These are phyloP conservation scores for Neocloeon triangulifer DNA, from an alignment of 1,140 invertebrate genomes.

Conservation along the genomic window DNA sequence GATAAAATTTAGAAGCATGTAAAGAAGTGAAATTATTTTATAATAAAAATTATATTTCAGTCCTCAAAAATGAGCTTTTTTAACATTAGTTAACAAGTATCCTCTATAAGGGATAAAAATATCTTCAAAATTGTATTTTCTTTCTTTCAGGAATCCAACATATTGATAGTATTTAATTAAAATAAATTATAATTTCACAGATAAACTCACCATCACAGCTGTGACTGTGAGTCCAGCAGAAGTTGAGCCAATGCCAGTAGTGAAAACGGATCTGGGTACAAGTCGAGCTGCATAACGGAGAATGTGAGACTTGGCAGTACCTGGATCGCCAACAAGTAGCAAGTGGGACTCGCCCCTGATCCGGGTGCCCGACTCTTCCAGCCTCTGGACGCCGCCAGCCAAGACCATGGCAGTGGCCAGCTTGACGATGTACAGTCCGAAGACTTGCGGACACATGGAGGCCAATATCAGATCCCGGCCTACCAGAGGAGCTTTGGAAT, in stretches of 20 bases:
- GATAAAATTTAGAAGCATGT: too few relatives aligned
- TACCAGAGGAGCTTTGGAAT: slow-evolving; percentile 33
- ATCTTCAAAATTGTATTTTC: too few relatives aligned
- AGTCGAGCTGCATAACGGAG: slow-evolving; percentile 53
- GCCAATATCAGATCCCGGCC: slow-evolving; percentile 58
- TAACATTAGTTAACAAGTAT: too few relatives aligned
- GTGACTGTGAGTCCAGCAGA: slow-evolving; percentile 73
- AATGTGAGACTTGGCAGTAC: slow-evolving; percentile 75
- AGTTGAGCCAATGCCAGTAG: slow-evolving; percentile 67
- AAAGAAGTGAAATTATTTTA: too few relatives aligned
- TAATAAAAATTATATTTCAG: too few relatives aligned
- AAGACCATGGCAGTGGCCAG: slow-evolving; percentile 51
- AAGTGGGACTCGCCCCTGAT: slow-evolving; percentile 63
- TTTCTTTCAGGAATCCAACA: too few relatives aligned
- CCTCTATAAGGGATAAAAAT: too few relatives aligned
- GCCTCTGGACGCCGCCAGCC: slow-evolving; percentile 39
- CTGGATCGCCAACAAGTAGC: slow-evolving; percentile 75
- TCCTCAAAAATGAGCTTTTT: too few relatives aligned
- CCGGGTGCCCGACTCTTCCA: slow-evolving; percentile 24
- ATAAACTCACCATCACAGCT: slow-evolving; percentile 40
- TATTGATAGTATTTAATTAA: too few relatives aligned
- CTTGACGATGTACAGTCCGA: slow-evolving; percentile 71
- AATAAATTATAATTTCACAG: too few relatives aligned
- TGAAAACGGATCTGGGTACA: slow-evolving; percentile 53
- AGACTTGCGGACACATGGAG: slow-evolving; percentile 70